A percentile compares a stretch with the other conserved stretches of the same genome.
These are phyloP conservation scores for Sturmia bella DNA, from an alignment of 2,888 invertebrate species.

Conservation along the genomic window DNA sequence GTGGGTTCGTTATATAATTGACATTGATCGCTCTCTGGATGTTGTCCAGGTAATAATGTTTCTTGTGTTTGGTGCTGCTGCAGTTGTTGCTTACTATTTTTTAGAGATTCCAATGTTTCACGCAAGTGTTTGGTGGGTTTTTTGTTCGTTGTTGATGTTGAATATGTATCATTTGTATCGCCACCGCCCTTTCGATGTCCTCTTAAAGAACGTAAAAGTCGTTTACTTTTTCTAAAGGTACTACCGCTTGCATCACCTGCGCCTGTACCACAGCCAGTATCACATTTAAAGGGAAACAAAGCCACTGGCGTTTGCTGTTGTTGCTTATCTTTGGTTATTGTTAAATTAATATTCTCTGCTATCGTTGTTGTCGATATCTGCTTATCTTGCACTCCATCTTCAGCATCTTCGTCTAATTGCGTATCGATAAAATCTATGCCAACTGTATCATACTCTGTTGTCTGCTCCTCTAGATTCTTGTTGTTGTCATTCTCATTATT, in stretches of 20 bases:
- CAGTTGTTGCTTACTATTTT: conserved; percentile 42
- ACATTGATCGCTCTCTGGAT: conserved; percentile 1
- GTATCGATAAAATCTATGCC: conserved; percentile 72
- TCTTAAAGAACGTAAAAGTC: conserved; percentile 79
- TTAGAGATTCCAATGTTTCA: conserved; percentile 68
- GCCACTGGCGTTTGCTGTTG: conserved; percentile 71
- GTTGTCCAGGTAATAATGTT: conserved; percentile 16
- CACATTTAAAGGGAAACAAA: conserved; percentile 77
- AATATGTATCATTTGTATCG: conserved; percentile 64
- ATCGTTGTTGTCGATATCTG: conserved; percentile 55
- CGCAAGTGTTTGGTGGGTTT: conserved; percentile 64
- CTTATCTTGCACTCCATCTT: conserved; percentile 63
- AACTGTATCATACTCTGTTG: conserved; percentile 70
- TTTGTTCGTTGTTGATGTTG: conserved; percentile 48
- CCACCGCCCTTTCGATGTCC: conserved; percentile 75
- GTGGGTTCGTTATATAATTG: conserved; percentile 73
- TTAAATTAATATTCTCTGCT: conserved; percentile 65
- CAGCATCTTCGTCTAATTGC: conserved; percentile 70
- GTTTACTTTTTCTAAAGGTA: conserved; percentile 76
- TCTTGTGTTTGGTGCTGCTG: conserved; percentile 20
- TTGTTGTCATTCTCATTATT: conserved; percentile 71
- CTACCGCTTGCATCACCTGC: conserved; percentile 28
- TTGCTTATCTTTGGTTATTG: conserved; percentile 62
- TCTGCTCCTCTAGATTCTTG: conserved; percentile 66
- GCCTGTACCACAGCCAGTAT: conserved; percentile 52